Percentiles rank a stretch among this genome's conserved stretches.
Evolutionary conservation across 2,888 invertebrate genomes (phyloP).

Genomic region (Osedax frankpressi): DNA sequence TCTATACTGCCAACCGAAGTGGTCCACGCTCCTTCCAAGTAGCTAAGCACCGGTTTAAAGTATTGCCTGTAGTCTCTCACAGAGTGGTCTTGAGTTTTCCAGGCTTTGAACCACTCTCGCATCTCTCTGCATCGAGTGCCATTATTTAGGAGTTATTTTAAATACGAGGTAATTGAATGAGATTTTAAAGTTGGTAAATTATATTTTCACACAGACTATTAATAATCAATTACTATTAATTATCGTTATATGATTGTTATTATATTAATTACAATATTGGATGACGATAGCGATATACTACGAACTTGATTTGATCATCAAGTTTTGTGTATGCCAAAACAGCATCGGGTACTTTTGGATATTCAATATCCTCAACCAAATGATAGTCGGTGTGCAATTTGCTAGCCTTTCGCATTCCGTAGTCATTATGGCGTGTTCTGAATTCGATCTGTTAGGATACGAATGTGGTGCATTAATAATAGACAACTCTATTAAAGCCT

Average conservation of each 20-base stretch:
- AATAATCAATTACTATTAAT: too few relatives aligned
- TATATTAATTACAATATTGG: too few relatives aligned
- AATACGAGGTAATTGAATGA: too few relatives aligned
- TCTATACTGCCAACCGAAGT: conserved; percentile 27
- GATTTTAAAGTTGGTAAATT: too few relatives aligned
- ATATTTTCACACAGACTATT: too few relatives aligned
- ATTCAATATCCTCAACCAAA: background rate
- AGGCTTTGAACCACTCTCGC: conserved; percentile 36
- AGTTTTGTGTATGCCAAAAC: conserved; percentile 28
- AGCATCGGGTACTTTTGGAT: conserved; percentile 28
- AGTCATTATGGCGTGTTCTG: background rate
- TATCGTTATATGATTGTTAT: too few relatives aligned
- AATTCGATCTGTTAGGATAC: too few relatives aligned
- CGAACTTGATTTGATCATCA: conserved; percentile 28
- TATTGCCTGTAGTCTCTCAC: conserved; percentile 32
- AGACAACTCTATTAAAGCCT: too few relatives aligned
- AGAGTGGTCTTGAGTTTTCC: conserved; percentile 29
- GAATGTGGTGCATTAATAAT: too few relatives aligned
- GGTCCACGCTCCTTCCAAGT: conserved; percentile 37
- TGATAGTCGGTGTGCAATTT: background rate
- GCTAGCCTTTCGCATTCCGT: background rate
- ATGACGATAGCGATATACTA: too few relatives aligned
- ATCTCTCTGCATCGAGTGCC: too few relatives aligned
- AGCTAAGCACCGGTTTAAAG: conserved; percentile 35
- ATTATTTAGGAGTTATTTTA: too few relatives aligned